phyloP scores from a whole-genome alignment of 2,888 invertebrate species.

The Meiosimyza platycephala region DNA sequence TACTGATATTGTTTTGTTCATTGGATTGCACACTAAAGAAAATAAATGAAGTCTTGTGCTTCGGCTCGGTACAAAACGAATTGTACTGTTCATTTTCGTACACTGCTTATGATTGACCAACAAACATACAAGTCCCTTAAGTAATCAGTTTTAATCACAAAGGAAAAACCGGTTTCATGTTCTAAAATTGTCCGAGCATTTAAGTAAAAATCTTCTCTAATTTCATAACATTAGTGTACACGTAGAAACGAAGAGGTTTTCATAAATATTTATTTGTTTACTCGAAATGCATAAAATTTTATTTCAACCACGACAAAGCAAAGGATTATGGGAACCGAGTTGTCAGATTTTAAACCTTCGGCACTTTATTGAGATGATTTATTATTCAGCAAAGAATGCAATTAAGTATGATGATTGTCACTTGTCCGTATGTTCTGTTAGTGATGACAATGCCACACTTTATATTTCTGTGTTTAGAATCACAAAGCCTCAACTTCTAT shows the following conservation, averaged over 20 bases:
- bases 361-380: constrained; percentile 64
- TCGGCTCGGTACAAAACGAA: too few relatives aligned
- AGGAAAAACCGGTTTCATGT: too few relatives aligned
- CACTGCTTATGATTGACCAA: too few relatives aligned
- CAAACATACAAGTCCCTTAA: too few relatives aligned
- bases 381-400: constrained; percentile 64
- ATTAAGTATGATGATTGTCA: constrained; percentile 65
- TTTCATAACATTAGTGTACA: neutral
- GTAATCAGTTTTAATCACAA: too few relatives aligned
- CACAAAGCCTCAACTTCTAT: too few relatives aligned
- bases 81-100: too few relatives aligned
- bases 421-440: constrained; percentile 62
- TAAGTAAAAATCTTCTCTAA: neutral
- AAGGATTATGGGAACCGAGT: constrained; percentile 52
- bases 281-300: constrained; percentile 37
- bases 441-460: too few relatives aligned
- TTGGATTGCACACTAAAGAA: too few relatives aligned
- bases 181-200: neutral
- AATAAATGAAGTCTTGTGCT: too few relatives aligned
- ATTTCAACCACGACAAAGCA: constrained; percentile 44
- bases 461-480: too few relatives aligned
- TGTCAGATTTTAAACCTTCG: constrained; percentile 56
- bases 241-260: constrained; percentile 45
- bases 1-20: too few relatives aligned
- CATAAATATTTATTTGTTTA: constrained; percentile 56